Percentiles rank a stretch among this genome's conserved stretches.
Conservation (phyloP, 2,888 invertebrate genomes). For the Andrena chrysosceles region DNA sequence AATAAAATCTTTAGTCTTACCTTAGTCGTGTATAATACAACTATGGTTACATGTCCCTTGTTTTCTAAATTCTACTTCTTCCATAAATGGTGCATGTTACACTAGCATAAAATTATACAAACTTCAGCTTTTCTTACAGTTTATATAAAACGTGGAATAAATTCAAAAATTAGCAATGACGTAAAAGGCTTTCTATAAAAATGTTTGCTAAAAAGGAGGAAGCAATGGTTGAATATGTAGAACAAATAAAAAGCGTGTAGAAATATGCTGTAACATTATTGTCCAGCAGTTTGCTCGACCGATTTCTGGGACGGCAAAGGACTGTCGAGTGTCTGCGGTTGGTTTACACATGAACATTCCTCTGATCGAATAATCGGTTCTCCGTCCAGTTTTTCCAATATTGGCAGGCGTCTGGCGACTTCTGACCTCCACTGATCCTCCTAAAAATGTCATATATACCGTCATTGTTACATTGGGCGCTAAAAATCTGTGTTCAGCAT, state of each 20-base stretch:
- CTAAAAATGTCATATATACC: conserved; percentile 80
- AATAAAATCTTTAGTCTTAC: too few relatives aligned
- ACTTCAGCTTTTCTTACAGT: neutral
- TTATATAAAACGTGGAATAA: neutral
- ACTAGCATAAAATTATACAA: too few relatives aligned
- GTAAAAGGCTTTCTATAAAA: neutral
- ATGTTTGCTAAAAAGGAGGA: neutral
- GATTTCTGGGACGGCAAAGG: conserved; percentile 53
- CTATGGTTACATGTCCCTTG: too few relatives aligned
- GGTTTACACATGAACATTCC: conserved; percentile 63
- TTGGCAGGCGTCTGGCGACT: conserved; percentile 90
- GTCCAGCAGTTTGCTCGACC: conserved; percentile 34
- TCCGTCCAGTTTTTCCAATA: conserved; percentile 93
- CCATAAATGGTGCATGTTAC: too few relatives aligned
- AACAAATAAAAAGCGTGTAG: neutral
- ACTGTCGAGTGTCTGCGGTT: conserved; percentile 58
- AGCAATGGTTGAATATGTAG: neutral
- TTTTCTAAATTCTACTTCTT: too few relatives aligned
- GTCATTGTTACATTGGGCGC: neutral
- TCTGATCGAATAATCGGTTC: conserved; percentile 90
- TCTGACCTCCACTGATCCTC: conserved; percentile 90
- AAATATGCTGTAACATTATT: neutral
- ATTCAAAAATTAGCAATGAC: neutral
- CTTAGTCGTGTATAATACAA: too few relatives aligned
- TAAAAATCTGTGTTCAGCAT: neutral